A percentile compares a stretch with the other conserved stretches of the same genome.
Conservation (phyloP, 92 coral and sea anemone species). For the Phenganax stokvisi region DNA sequence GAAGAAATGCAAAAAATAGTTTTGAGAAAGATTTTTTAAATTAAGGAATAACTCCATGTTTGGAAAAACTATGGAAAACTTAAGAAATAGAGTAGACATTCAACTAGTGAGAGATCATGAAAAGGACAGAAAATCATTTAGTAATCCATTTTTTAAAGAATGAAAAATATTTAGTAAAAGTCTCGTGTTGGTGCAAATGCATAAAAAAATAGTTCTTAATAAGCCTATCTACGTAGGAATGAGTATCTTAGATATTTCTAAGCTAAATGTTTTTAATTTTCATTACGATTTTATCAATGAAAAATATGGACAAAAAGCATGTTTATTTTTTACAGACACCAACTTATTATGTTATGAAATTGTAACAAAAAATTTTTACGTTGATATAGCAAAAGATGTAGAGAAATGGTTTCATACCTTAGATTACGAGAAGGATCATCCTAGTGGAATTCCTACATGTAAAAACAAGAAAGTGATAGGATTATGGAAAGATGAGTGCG, state of each 20-base stretch:
- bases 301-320: neutral
- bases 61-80: neutral
- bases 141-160: neutral
- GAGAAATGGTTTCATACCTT: constrained; percentile 42
- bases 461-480: constrained; percentile 41
- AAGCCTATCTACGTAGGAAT: too few species aligned
- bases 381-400: constrained; percentile 42
- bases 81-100: neutral
- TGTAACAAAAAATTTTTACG: too few species aligned
- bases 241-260: too few species aligned
- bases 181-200: neutral
- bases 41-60: too few species aligned
- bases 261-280: neutral
- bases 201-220: neutral
- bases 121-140: neutral
- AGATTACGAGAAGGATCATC: constrained; percentile 43
- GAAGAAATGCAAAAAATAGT: too few species aligned
- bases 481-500: constrained; percentile 35
- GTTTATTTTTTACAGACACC: neutral
- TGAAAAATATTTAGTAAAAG: neutral
- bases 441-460: constrained; percentile 31
- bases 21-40: too few species aligned
- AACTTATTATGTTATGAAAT: too few species aligned
- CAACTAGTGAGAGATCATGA: neutral
- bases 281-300: neutral